These are phyloP conservation scores for Lophius americanus DNA, from an alignment of 2,797 vertebrate species.

Conservation along the genomic window DNA sequence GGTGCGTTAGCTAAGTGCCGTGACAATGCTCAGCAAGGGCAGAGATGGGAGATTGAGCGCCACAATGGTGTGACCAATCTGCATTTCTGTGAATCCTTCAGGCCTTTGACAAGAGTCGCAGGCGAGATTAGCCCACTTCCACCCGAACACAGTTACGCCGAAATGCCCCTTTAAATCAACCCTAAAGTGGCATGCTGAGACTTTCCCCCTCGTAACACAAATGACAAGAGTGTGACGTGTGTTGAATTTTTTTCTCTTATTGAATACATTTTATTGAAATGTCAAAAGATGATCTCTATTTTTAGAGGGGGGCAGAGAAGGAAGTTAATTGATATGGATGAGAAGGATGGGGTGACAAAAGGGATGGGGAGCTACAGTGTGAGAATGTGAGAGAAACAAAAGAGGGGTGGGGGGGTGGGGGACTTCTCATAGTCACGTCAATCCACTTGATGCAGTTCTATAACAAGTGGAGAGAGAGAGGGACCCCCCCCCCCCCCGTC, in stretches of 20 bases:
- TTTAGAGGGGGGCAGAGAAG: neutral
- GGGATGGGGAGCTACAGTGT: constrained; percentile 36
- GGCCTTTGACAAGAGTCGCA: constrained; percentile 65
- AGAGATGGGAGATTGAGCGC: constrained; percentile 67
- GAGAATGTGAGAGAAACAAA: constrained; percentile 38
- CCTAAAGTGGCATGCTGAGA: constrained; percentile 31
- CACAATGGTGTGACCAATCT: constrained; percentile 77
- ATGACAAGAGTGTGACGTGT: constrained; percentile 17
- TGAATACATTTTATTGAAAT: constrained; percentile 46
- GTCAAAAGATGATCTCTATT: constrained; percentile 7
- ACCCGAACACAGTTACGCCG: constrained; percentile 21
- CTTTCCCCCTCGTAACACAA: constrained; percentile 5
- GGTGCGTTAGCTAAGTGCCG: constrained; percentile 70
- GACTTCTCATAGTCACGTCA: constrained; percentile 34
- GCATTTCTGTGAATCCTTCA: constrained; percentile 63
- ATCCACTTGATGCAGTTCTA: constrained; percentile 34
- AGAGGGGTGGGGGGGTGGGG: constrained; percentile 8
- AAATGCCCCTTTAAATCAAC: constrained; percentile 43
- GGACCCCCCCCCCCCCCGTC: constrained; percentile 37
- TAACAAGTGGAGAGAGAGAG: constrained; percentile 36
- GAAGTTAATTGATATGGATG: constrained; percentile 48
- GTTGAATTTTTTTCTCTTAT: constrained; percentile 15
- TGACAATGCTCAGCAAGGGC: constrained; percentile 77
- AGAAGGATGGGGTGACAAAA: constrained; percentile 36
- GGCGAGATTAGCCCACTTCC: constrained; percentile 65